phyloP scores from a whole-genome alignment of 2,888 invertebrate species.

The Oscheius sp. region DNA sequence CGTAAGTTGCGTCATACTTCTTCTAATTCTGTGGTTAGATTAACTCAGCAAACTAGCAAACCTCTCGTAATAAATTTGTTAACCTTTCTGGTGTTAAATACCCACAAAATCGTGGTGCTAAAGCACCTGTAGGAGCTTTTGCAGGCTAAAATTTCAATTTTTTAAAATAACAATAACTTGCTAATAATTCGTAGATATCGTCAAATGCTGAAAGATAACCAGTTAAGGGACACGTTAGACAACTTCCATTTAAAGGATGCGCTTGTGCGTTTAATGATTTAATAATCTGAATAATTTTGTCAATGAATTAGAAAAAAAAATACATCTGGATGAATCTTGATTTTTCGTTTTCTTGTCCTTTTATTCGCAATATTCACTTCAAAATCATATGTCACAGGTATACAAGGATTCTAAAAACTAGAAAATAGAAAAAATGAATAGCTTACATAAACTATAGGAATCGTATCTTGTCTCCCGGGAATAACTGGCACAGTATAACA shows the following conservation, averaged over 20 bases:
- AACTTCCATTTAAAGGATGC: conserved; percentile 31
- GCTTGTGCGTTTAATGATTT: conserved; percentile 35
- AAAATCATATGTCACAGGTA: conserved; percentile 42
- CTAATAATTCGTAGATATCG: conserved; percentile 52
- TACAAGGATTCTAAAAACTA: conserved; percentile 39
- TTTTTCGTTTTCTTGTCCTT: conserved; percentile 29
- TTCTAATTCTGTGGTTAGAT: not conserved
- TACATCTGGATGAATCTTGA: conserved; percentile 41
- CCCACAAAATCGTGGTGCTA: not conserved
- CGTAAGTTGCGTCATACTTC: not conserved
- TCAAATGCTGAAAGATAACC: conserved; percentile 59
- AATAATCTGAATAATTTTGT: conserved; percentile 22
- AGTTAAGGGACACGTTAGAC: conserved; percentile 40
- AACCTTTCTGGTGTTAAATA: not conserved
- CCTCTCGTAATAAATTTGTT: not conserved
- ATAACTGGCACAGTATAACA: conserved; percentile 36
- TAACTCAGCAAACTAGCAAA: not conserved
- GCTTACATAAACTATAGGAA: conserved; percentile 31
- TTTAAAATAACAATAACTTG: not conserved
- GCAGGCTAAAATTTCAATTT: conserved; percentile 4
- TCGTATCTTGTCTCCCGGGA: conserved; percentile 34
- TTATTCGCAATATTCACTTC: conserved; percentile 25
- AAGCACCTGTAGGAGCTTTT: not conserved
- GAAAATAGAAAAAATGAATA: not conserved
- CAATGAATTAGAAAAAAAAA: not conserved